These are phyloP conservation scores for Nesospiza acunhae DNA, from an alignment of 2,113 vertebrate genomes.

Conservation along the genomic window DNA sequence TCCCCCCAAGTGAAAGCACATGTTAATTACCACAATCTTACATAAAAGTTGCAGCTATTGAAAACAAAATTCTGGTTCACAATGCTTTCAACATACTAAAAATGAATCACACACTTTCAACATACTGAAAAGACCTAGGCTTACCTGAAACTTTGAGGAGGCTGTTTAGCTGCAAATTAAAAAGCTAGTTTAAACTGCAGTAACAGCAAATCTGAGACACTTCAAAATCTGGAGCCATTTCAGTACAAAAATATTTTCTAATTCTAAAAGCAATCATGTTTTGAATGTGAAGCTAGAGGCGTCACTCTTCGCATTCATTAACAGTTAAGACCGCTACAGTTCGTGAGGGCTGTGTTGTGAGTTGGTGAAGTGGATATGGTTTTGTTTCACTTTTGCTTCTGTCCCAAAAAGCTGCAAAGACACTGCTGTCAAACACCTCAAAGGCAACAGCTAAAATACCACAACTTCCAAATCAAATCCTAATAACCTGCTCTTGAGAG, in stretches of 20 bases:
- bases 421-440: background rate
- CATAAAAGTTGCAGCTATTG: background rate
- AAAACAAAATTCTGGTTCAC: background rate
- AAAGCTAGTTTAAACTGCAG: background rate
- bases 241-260: background rate
- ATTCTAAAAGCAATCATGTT: background rate
- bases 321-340: background rate
- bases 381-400: background rate
- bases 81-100: background rate
- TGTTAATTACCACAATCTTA: background rate
- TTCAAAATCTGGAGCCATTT: background rate
- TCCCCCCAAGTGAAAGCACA: background rate
- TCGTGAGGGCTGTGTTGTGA: rapidly evolving
- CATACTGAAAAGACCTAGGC: background rate
- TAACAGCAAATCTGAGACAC: background rate
- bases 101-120: background rate
- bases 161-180: background rate
- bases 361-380: background rate
- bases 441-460: background rate
- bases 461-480: background rate
- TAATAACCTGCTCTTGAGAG: background rate
- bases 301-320: background rate
- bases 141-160: background rate
- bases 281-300: background rate
- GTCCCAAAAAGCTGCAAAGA: background rate